Conservation (phyloP, 2,888 invertebrate species). For the Dryocosmus kuriphilus region DNA sequence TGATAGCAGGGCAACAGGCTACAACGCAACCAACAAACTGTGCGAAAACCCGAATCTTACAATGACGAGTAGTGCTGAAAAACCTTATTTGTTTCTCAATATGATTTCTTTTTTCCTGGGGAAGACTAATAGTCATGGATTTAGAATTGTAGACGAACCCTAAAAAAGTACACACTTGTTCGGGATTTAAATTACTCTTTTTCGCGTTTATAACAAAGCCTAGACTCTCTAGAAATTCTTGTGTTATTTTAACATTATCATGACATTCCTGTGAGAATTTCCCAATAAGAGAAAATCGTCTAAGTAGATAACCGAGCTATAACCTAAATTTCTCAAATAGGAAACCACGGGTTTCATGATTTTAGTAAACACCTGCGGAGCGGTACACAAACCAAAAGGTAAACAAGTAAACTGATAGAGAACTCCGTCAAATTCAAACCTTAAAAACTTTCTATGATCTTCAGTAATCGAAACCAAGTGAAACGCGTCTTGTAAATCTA, state of each 20-base stretch:
- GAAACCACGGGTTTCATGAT: conserved; percentile 25
- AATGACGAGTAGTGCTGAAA: conserved; percentile 6
- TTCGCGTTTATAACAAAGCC: no score
- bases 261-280: no score
- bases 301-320: no score
- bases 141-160: no score
- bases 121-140: not conserved
- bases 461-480: conserved; percentile 44
- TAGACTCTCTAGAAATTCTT: no score
- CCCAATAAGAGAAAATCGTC: no score
- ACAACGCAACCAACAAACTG: conserved; percentile 42
- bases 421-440: conserved; percentile 41
- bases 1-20: conserved; percentile 45
- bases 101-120: conserved; percentile 22
- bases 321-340: no score
- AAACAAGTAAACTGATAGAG: conserved; percentile 47
- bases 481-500: conserved; percentile 48
- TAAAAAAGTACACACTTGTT: no score
- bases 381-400: conserved; percentile 49
- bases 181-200: no score
- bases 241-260: no score
- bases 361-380: conserved; percentile 50
- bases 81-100: not conserved
- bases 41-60: conserved; percentile 45
- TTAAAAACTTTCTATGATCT: conserved; percentile 43